Conservation (phyloP, 1,140 invertebrate genomes). For the Phenacoccus solenopsis region DNA sequence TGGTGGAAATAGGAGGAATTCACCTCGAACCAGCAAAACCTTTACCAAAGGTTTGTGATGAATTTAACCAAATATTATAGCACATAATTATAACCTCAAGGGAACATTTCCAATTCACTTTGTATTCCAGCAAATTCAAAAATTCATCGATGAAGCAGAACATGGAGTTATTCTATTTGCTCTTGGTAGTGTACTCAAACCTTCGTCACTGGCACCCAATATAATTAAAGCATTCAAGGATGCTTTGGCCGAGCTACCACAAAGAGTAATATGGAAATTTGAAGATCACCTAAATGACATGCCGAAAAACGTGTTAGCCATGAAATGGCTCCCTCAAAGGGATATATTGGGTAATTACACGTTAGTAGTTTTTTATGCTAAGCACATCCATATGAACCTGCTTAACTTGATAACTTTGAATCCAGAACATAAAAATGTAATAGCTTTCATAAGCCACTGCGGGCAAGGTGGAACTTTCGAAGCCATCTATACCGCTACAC, state of each 20-base stretch:
- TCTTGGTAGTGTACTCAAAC: constrained; percentile 41
- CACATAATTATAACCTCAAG: not conserved
- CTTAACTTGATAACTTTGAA: not conserved
- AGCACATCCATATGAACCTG: not conserved
- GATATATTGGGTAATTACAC: constrained; percentile 40
- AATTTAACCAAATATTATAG: not conserved
- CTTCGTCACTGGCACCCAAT: constrained; percentile 38
- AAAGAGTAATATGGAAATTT: constrained; percentile 48
- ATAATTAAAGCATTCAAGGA: constrained; percentile 41
- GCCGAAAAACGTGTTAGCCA: constrained; percentile 41
- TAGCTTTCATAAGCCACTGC: constrained; percentile 47
- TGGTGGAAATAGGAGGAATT: constrained; percentile 32
- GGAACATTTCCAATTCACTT: not conserved
- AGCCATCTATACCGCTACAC: constrained; percentile 41
- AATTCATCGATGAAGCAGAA: constrained; percentile 41
- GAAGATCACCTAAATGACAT: constrained; percentile 38
- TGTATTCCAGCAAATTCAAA: constrained; percentile 39
- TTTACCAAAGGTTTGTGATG: constrained; percentile 28
- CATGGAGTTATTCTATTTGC: constrained; percentile 54
- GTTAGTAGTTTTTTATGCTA: not conserved
- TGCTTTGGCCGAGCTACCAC: constrained; percentile 42
- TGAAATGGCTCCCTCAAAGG: constrained; percentile 49
- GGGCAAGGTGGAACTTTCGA: constrained; percentile 45
- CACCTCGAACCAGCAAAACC: constrained; percentile 28
- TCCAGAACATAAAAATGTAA: constrained; percentile 38